Percentiles rank a stretch among this genome's conserved stretches.
These are phyloP conservation scores for Cacatua alba DNA, from an alignment of 2,113 vertebrate species.

Conservation along the genomic window DNA sequence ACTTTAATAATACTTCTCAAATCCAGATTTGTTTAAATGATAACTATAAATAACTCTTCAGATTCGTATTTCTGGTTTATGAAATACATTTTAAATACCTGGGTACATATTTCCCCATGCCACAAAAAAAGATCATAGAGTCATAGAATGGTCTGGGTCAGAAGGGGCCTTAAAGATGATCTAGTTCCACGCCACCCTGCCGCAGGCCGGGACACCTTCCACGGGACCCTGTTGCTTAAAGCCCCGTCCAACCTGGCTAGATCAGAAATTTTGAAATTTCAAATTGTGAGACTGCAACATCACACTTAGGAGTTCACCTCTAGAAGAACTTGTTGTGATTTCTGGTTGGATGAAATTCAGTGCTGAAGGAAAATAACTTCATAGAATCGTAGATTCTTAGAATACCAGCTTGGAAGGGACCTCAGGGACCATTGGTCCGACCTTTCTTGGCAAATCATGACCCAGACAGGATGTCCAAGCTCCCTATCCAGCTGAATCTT, in stretches of 20 bases:
- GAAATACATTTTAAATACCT: not conserved
- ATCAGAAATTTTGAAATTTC: not conserved
- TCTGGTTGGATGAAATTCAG: not conserved
- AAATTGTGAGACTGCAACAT: not conserved
- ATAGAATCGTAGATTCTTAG: not conserved
- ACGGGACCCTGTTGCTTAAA: not conserved
- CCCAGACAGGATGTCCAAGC: not conserved
- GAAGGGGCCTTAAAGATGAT: not conserved
- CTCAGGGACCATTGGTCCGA: not conserved
- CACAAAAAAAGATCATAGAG: not conserved
- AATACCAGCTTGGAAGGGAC: not conserved
- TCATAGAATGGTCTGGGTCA: not conserved
- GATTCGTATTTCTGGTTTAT: not conserved
- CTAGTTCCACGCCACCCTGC: not conserved
- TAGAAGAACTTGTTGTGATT: not conserved
- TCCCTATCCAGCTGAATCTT: not conserved
- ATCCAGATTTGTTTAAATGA: not conserved
- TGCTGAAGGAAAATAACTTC: not conserved
- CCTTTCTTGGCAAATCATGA: not conserved
- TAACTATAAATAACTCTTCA: not conserved
- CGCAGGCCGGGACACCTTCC: not conserved
- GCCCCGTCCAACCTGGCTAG: not conserved
- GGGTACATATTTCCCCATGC: fast-evolving
- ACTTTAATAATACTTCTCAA: not conserved
- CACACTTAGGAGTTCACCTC: not conserved